Conservation (phyloP, 2,113 vertebrate genomes). For the Tupaia chinensis region DNA sequence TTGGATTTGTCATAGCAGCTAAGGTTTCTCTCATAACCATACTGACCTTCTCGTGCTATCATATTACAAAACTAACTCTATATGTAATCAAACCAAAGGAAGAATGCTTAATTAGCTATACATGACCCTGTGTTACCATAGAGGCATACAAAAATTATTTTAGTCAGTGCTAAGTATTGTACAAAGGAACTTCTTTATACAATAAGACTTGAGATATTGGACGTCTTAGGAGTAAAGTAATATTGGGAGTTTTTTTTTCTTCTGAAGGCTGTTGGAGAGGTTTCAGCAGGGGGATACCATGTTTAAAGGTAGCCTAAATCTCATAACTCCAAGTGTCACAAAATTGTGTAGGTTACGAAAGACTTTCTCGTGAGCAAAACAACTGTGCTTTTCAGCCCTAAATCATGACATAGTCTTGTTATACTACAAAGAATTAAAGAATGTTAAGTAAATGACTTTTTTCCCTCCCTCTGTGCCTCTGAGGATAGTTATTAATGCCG, state of each 20-base stretch:
- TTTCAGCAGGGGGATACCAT: constrained; percentile 71
- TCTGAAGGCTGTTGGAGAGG: constrained; percentile 28
- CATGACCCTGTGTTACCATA: constrained; percentile 32
- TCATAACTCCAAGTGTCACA: constrained; percentile 74
- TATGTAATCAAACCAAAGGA: constrained; percentile 79
- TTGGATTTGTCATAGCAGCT: constrained; percentile 87
- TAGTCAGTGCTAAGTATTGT: neutral
- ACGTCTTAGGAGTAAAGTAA: constrained; percentile 30
- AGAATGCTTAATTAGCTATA: constrained; percentile 78
- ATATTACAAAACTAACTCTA: constrained; percentile 80
- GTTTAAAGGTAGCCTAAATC: constrained; percentile 67
- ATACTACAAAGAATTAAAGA: constrained; percentile 83
- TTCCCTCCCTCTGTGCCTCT: constrained; percentile 65
- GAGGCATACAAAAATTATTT: constrained; percentile 59
- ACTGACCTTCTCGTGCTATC: constrained; percentile 78
- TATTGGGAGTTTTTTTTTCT: neutral
- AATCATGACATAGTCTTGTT: constrained; percentile 80
- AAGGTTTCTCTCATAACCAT: constrained; percentile 83
- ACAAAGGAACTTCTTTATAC: constrained; percentile 18
- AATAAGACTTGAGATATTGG: neutral
- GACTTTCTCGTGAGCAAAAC: constrained; percentile 80
- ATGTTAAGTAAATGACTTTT: constrained; percentile 75
- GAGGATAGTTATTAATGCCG: constrained; percentile 76
- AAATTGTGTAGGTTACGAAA: constrained; percentile 80
- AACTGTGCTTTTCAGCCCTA: constrained; percentile 70